A percentile compares a stretch with the other conserved stretches of the same genome.
phyloP scores from a whole-genome alignment of 2,888 invertebrate genomes.

The Allophyes oxyacanthae region DNA sequence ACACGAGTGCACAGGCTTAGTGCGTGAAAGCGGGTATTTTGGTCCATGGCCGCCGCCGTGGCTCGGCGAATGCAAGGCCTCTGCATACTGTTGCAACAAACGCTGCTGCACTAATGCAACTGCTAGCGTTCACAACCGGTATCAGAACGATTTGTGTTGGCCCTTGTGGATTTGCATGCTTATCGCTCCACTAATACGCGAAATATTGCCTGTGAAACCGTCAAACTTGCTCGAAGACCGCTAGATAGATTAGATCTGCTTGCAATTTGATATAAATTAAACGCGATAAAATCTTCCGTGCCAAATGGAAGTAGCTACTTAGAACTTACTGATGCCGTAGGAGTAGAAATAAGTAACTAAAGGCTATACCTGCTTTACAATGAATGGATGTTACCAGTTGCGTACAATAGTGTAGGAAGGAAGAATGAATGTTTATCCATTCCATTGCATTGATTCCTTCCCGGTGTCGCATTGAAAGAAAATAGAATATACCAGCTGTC shows the following conservation, averaged over 20 bases:
- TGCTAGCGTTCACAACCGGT: slow-evolving; percentile 70
- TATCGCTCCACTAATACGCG: slow-evolving; percentile 56
- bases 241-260: slow-evolving; percentile 31
- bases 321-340: slow-evolving; percentile 9
- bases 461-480: slow-evolving; percentile 31
- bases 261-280: slow-evolving; percentile 34
- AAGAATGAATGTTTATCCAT: slow-evolving; percentile 51
- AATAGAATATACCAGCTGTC: slow-evolving; percentile 40
- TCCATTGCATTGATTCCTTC: slow-evolving; percentile 38
- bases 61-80: slow-evolving; percentile 87
- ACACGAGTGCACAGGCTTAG: slow-evolving; percentile 55
- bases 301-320: slow-evolving; percentile 27
- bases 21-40: slow-evolving; percentile 84
- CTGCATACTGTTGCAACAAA: slow-evolving; percentile 82
- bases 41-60: slow-evolving; percentile 82
- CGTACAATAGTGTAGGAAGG: slow-evolving; percentile 33
- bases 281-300: slow-evolving; percentile 34
- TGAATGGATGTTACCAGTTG: slow-evolving; percentile 30
- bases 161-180: slow-evolving; percentile 64
- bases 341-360: slow-evolving; percentile 39
- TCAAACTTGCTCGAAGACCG: slow-evolving; percentile 46
- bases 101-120: slow-evolving; percentile 78
- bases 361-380: slow-evolving; percentile 37
- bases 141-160: slow-evolving; percentile 61
- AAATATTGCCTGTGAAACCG: slow-evolving; percentile 47